Conservation (phyloP, 2,888 invertebrate species). For the Eristalinus sepulchralis region DNA sequence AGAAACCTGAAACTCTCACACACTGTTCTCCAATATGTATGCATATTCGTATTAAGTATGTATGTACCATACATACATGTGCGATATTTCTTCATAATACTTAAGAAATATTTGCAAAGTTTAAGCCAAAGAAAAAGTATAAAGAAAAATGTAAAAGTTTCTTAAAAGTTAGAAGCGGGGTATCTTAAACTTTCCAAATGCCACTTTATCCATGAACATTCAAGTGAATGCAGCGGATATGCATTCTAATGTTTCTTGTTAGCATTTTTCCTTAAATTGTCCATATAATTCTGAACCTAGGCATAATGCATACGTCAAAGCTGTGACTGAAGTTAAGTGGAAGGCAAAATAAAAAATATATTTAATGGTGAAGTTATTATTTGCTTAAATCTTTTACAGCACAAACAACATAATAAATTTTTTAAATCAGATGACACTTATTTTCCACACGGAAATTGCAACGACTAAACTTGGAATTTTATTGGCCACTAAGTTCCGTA, state of each 20-base stretch:
- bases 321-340: conserved; percentile 33
- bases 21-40: conserved; percentile 9
- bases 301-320: conserved; percentile 24
- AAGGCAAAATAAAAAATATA: not conserved
- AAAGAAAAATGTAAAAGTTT: conserved; percentile 67
- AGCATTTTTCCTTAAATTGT: conserved; percentile 67
- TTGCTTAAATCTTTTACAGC: conserved; percentile 24
- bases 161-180: conserved; percentile 58
- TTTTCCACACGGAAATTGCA: conserved; percentile 67
- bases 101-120: conserved; percentile 69
- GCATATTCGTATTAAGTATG: conserved; percentile 29
- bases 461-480: conserved; percentile 69
- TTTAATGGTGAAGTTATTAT: not conserved
- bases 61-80: not conserved
- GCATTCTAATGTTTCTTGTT: conserved; percentile 60
- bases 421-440: conserved; percentile 68
- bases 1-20: conserved; percentile 53
- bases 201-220: conserved; percentile 67
- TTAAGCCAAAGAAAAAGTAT: conserved; percentile 48
- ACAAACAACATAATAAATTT: conserved; percentile 69
- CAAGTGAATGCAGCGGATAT: conserved; percentile 65
- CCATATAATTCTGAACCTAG: conserved; percentile 45
- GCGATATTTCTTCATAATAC: conserved; percentile 49
- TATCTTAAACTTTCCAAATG: conserved; percentile 67
- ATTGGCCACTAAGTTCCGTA: conserved; percentile 67